Evolutionary conservation across 1,140 invertebrate species (phyloP).

Genomic region (Lanistes nyassanus): DNA sequence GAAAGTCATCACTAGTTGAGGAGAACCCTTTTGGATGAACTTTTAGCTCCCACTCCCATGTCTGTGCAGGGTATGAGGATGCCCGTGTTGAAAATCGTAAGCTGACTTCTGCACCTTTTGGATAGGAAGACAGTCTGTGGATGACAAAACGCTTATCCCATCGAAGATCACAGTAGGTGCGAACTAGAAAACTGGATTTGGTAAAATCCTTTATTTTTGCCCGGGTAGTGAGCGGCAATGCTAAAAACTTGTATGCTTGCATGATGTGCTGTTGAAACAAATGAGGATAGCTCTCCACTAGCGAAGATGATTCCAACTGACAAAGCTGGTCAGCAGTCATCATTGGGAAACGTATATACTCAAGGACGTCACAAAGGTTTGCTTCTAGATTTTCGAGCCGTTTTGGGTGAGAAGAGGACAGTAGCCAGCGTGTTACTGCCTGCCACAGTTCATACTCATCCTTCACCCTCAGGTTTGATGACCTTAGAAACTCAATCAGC

Average conservation of each 20-base stretch:
- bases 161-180: constrained; percentile 66
- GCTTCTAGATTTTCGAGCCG: constrained; percentile 44
- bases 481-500: constrained; percentile 66
- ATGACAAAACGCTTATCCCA: constrained; percentile 68
- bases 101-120: constrained; percentile 55
- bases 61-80: constrained; percentile 62
- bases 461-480: constrained; percentile 64
- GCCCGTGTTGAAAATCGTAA: constrained; percentile 65
- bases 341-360: constrained; percentile 65
- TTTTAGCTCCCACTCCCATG: constrained; percentile 68
- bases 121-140: constrained; percentile 46
- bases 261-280: constrained; percentile 64
- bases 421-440: constrained; percentile 57
- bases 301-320: constrained; percentile 48
- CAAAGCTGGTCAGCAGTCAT: constrained; percentile 67
- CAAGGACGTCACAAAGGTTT: constrained; percentile 55
- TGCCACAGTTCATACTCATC: constrained; percentile 62
- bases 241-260: constrained; percentile 67
- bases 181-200: constrained; percentile 59
- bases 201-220: constrained; percentile 63
- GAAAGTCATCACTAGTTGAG: constrained; percentile 58
- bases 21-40: constrained; percentile 60
- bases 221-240: constrained; percentile 61
- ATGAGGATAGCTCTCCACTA: constrained; percentile 56
- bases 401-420: constrained; percentile 53